phyloP scores from a whole-genome alignment of 2,888 invertebrate genomes.

The Nezara viridula region DNA sequence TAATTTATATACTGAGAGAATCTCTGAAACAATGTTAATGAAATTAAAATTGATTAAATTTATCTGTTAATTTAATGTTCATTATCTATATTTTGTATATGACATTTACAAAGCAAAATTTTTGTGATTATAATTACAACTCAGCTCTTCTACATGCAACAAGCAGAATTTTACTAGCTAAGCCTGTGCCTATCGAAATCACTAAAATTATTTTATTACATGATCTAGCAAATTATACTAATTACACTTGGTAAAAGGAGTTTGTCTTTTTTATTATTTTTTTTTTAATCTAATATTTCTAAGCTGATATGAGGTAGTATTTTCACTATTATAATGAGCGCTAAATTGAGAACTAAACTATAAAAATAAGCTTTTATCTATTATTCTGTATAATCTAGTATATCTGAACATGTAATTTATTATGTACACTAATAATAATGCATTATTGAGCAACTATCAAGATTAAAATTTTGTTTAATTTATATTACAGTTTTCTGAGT shows the following conservation, averaged over 20 bases:
- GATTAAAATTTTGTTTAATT: not conserved
- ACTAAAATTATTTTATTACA: not conserved
- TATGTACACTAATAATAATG: constrained; percentile 23
- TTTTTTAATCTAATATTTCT: not conserved
- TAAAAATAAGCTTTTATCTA: constrained; percentile 26
- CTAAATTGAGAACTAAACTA: constrained; percentile 30
- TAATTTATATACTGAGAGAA: not conserved
- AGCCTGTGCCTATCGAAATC: not conserved
- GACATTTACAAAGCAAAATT: constrained; percentile 20
- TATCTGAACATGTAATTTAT: not conserved
- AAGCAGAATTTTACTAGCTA: constrained; percentile 50
- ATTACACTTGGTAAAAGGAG: constrained; percentile 4
- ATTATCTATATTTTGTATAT: not conserved
- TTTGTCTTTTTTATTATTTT: not conserved
- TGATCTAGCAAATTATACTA: constrained; percentile 46
- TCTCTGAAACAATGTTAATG: not conserved
- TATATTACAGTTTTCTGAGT: not conserved
- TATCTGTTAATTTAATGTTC: not conserved
- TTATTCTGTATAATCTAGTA: constrained; percentile 26
- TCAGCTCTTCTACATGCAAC: constrained; percentile 58
- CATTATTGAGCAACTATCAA: not conserved
- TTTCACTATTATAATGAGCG: constrained; percentile 30
- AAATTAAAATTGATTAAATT: not conserved
- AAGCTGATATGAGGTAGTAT: constrained; percentile 18
- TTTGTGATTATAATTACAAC: constrained; percentile 3